Evolutionary conservation across 37 sponge, comb jelly and placozoan species (phyloP).

Genomic region (Aplysina aerophoba): DNA sequence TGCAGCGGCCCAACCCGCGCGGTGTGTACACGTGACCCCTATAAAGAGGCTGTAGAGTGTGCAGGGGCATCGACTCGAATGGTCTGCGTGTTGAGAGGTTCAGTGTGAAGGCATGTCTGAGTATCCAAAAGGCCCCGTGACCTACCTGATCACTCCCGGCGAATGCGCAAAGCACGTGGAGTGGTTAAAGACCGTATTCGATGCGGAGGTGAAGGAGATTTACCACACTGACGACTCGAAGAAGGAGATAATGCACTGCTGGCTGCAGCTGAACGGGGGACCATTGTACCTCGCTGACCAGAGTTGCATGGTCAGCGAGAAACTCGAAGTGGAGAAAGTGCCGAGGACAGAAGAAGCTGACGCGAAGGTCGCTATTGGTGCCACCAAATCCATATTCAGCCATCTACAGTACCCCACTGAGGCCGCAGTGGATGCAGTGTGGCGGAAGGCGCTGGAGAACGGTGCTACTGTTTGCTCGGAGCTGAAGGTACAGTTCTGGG

Average conservation of each 20-base stretch:
- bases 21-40: too few species aligned
- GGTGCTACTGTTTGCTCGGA: not conserved
- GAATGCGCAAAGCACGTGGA: conserved; percentile 45
- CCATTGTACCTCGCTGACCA: conserved; percentile 33
- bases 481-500: conserved; percentile 25
- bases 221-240: conserved; percentile 17
- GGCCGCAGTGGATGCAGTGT: not conserved
- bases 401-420: conserved; percentile 7
- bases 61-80: too few species aligned
- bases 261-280: conserved; percentile 45
- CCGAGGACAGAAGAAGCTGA: not conserved
- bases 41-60: too few species aligned
- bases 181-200: conserved; percentile 46
- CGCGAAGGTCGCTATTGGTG: not conserved
- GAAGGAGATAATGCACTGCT: conserved; percentile 39
- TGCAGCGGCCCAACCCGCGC: too few species aligned
- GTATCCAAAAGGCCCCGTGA: conserved; percentile 43
- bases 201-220: conserved; percentile 35
- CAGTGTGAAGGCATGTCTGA: not conserved
- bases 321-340: not conserved
- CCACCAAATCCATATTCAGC: not conserved
- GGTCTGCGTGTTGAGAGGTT: too few species aligned
- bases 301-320: not conserved
- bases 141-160: conserved; percentile 41
- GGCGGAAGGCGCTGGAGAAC: conserved; percentile 19